Evolutionary conservation across 2,113 vertebrate genomes (phyloP), one percentile per base, ranked within the genome.

Genomic region (Corydoras maculifer): DNA sequence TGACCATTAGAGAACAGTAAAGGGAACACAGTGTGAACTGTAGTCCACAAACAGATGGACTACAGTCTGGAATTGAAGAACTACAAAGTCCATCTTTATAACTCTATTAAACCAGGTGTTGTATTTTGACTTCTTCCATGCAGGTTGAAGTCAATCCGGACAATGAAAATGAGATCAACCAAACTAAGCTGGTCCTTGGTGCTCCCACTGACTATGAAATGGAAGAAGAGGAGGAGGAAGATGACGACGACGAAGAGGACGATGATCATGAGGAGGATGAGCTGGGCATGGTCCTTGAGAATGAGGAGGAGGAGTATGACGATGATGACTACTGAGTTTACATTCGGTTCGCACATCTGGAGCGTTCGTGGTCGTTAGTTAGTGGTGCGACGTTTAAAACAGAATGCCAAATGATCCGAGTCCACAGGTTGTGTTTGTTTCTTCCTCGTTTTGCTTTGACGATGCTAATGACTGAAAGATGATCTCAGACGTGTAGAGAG

Each of bases 211-310:
- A 90, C 78, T 85, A 81, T 58, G 84, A 87, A 35, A 89, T 90
- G 87, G 89, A 91, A 29, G 87, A 90, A 13, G 90, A 90, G 4
- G 89, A 90, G 1, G 89, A 90, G 0, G 87, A 90, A 0, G 88
- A 89, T 0, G 88, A 90, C 0, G 87, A 88, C 0, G 85, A 88
- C 0, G 35, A 43, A 4, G 35, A 43, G 18, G 84, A 85, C 0
- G 83, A 84, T 0, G 86, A 84, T 0, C 83, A 84, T 0, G 86
- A 86, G 0, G 84, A 82, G 5, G 78, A 80, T 8, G 81, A 85
- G 13, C 79, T 85, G 3, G 84, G 74, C 58, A 79, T 82, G 80
- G 77, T 78, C 72, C 86, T 84, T 5, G 86, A 81, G 5, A 84
- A 85, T 25, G 86, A 86, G 2, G 84, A 87, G 4, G 82, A 87